Base-by-base conservation (phyloP, 2,797 vertebrate genomes). In the Xenopus petersii region DNA sequence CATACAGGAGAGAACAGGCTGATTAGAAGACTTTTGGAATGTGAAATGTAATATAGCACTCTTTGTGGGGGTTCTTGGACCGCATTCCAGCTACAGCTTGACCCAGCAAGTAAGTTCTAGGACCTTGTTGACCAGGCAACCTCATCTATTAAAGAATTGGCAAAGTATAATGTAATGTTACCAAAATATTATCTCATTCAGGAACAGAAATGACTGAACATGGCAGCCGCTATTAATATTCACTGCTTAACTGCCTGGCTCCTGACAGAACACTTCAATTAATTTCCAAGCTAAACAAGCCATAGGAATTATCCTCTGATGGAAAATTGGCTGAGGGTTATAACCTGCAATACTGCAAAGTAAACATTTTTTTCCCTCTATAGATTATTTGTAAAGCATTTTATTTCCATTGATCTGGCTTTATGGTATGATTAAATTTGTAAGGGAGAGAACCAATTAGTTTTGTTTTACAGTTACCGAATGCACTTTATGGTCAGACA, bases 341-440 rank as follows among this genome's bases (percentile, higher is more conserved):
- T 33, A n/a, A 74, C 63, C 70, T 48, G 4, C 51, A 36, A 75
- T 80, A 69, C 70, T 62, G 66, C 21, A 0, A 51, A 15, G 10
- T 64, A 74, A 63, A 79, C 75, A 65, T 81, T 82, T 84, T 30
- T 30, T 82, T 67, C 36, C 8, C 49, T 67, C 81, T 86, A 87
- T 86, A 82, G 86, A 87, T 91, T 83, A 83, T 84, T 82, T 83
- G 85, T 83, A 77, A 81, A 81, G 84, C 79, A 81, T 88, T 91
- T 89, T 87, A 89, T 90, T 88, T 87, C 86, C 87, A 90, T 88
- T 88, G 90, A 91, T 91, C 87, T 82, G 81, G 70, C 85, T 91
- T 90, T 91, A 90, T 87, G 82, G 84, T 89, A 88, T 89, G 87
- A 90, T 91, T 93, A 91, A 88, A 88, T 87, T 87, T 90, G 85